Base-by-base conservation (phyloP, 2,113 vertebrate genomes). In the Sinocyclocheilus maitianheensis region DNA sequence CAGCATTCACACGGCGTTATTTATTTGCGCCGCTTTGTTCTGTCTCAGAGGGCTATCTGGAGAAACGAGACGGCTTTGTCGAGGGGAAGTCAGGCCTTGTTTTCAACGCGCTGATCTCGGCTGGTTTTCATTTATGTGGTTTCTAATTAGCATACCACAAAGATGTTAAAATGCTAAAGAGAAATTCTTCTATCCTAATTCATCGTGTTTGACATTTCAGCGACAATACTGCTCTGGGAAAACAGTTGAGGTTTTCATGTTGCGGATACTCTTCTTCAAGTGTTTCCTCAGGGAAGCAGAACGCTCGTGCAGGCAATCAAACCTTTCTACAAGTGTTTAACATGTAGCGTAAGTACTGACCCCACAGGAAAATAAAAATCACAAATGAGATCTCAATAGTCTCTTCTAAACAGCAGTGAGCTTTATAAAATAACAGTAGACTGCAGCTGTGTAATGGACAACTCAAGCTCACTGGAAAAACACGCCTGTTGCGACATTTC, bases 1-100 rank as follows among this genome's bases (percentile, higher is more conserved):
- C 48, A 83, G 85, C 18, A 37, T 86, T 88, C 83, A 34, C 43
- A 82, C 72, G 72, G 16, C 5, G 88, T 86, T 89, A 63, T 93
- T 91, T 89, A 87, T 90, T 90, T 84, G 84, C 63, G 5, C 11
- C 53, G 76, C 78, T 78, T 87, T 87, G 83, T 81, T 91, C 84
- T 87, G 72, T 65, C 34, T 81, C 51, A 58, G 62, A n/a, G 53
- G 53, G 48, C 62, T 79, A 81, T 69, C 62, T 71, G 62, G 22
- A 81, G 78, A 81, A 37, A 51, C 6, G 12, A 81, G 14, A 67
- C 60, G 24, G 13, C 58, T 11, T 51, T 1, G 37, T 13, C 1
- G 7, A 26, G 12, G 40, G 22, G 46, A 46, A 63, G 78, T 46
- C 40, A 43, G 58, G 20, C 13, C 34, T 13, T 3, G 37, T 53